Base-by-base conservation (phyloP, 2,888 invertebrate species). In the Tryphoninae sp. region DNA sequence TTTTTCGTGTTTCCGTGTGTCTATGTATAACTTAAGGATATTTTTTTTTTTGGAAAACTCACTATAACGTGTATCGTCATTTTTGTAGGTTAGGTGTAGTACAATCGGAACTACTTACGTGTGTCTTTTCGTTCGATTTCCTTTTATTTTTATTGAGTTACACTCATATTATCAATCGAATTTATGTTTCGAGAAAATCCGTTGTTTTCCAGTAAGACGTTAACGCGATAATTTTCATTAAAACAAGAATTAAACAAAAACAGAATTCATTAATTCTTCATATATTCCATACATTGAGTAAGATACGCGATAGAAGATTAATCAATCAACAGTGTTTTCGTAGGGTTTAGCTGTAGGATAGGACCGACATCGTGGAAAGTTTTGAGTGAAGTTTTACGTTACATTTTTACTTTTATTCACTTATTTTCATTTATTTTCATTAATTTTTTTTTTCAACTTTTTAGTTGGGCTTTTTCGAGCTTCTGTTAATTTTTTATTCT, bases 151-250 rank as follows among this genome's bases (percentile, higher is more conserved):
- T 62, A 69, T 80, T 76, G 58, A 82, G 42, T 68, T 82, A 61
- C 67, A 65, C 45, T 71, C 71, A 45, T 72, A 74, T 84, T 84
- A 72, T 23, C 26, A 72, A 77, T 85, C 83, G 84, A 85, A 85
- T 78, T 26, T 22, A 40, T 45, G 59, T 72, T 85, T 86, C 85
- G 84, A 86, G 83, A 69, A 81, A 86, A 87, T 87, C 84, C 86
- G 80, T 71, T 75, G 85, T 86, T 84, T 86, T 87, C 85, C 85
- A 87, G 69, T 72, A 80, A 78, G 58, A 64, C 40, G 59, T 53
- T 72, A 68, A 59, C 55, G 74, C 33, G 59, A 69, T 78, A 62
- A 71, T 72, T 71, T 33, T 71, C 65, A 55, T 23, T 42, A 13
- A 45, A 45, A 45, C 11, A 13, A 45, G 0, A 45, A 13, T 33